phyloP scores from a whole-genome alignment of 2,797 vertebrate species.

The Garrulus glandarius region DNA sequence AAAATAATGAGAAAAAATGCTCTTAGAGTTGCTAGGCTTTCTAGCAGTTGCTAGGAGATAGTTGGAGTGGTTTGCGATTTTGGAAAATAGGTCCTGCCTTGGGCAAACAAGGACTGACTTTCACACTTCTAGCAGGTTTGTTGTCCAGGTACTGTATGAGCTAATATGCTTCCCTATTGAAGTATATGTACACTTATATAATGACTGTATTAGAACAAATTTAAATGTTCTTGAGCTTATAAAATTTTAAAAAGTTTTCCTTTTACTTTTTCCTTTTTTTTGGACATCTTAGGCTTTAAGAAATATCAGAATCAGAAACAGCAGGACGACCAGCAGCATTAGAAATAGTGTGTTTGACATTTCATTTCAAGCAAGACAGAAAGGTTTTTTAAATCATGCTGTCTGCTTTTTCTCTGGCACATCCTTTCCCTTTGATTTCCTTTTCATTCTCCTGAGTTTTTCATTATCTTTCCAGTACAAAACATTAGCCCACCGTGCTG shows the following conservation, averaged over 20 bases:
- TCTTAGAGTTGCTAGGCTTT: not conserved
- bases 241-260: not conserved
- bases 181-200: not conserved
- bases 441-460: slow-evolving; percentile 18
- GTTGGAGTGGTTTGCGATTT: not conserved
- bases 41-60: slow-evolving; percentile 6
- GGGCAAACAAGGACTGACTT: not conserved
- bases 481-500: not conserved
- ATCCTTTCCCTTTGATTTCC: slow-evolving; percentile 13
- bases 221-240: not conserved
- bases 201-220: not conserved
- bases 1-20: not conserved
- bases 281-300: not conserved
- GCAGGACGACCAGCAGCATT: not conserved
- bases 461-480: not conserved
- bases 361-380: not conserved
- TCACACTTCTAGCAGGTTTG: not conserved
- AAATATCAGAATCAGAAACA: slow-evolving; percentile 18
- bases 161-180: not conserved
- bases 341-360: slow-evolving; percentile 1
- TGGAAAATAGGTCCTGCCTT: not conserved
- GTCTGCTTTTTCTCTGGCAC: not conserved
- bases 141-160: not conserved
- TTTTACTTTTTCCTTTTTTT: not conserved
- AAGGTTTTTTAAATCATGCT: not conserved